phyloP scores from a whole-genome alignment of 1,140 invertebrate species.

The Euglossa dilemma region DNA sequence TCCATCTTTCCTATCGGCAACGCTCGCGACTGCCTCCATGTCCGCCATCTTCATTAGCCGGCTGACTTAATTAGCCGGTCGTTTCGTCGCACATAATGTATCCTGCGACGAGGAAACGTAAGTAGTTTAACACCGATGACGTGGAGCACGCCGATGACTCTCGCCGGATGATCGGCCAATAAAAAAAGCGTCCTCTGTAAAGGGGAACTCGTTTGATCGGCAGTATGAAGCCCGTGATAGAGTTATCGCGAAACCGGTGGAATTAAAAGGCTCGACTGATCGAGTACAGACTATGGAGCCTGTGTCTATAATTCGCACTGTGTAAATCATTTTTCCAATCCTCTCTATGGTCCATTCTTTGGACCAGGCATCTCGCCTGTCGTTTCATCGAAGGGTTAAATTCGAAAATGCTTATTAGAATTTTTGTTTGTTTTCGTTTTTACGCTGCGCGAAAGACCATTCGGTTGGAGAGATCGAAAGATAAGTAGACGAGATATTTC shows the following conservation, averaged over 20 bases:
- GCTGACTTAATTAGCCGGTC: slow-evolving; percentile 54
- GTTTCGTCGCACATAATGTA: slow-evolving; percentile 26
- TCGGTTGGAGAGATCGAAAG: too few relatives aligned
- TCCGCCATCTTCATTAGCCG: slow-evolving; percentile 54
- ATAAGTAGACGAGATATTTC: too few relatives aligned
- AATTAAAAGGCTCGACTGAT: neutral
- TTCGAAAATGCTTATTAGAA: too few relatives aligned
- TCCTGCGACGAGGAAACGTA: neutral
- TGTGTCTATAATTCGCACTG: neutral
- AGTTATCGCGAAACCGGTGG: neutral
- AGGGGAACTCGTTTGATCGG: neutral
- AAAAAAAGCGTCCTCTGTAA: neutral
- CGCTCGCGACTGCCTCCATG: slow-evolving; percentile 32
- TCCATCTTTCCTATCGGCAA: slow-evolving; percentile 59
- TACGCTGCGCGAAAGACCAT: too few relatives aligned
- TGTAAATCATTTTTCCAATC: too few relatives aligned
- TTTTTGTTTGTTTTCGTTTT: too few relatives aligned
- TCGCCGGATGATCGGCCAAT: neutral
- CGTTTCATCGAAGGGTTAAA: too few relatives aligned
- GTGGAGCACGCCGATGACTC: too few relatives aligned
- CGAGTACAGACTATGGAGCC: neutral
- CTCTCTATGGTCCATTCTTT: too few relatives aligned
- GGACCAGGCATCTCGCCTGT: too few relatives aligned
- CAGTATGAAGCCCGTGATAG: neutral
- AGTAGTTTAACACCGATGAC: neutral